These are phyloP conservation scores for Octonoba sinensis DNA, from an alignment of 2,888 invertebrate genomes.

Conservation along the genomic window DNA sequence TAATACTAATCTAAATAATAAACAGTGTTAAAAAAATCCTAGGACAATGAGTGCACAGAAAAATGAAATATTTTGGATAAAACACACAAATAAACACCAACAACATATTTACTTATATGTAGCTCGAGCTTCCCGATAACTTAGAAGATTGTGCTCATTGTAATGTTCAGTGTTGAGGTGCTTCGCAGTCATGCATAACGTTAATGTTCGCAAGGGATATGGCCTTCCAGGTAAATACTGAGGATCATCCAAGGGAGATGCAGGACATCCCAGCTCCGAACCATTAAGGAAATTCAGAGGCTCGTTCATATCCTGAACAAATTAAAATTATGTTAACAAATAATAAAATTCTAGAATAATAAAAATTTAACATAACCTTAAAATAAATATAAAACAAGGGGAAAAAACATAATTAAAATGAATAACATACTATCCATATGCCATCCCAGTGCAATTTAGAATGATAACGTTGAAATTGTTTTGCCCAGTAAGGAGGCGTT, in stretches of 20 bases:
- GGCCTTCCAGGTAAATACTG: conserved; percentile 79
- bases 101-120: conserved; percentile 77
- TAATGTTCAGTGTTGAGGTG: conserved; percentile 81
- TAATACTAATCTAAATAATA: too few species aligned
- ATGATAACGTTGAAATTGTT: conserved; percentile 79
- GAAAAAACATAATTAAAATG: neutral
- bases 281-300: conserved; percentile 80
- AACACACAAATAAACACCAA: neutral
- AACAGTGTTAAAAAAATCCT: neutral
- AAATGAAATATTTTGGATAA: neutral
- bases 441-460: conserved; percentile 68
- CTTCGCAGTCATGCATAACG: conserved; percentile 84
- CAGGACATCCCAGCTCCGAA: conserved; percentile 73
- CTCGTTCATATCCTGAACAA: conserved; percentile 85
- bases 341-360: neutral
- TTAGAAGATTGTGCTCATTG: conserved; percentile 84
- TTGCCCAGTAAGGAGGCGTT: conserved; percentile 79
- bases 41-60: neutral
- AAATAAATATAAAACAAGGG: too few species aligned
- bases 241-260: conserved; percentile 76
- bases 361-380: neutral
- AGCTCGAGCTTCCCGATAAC: conserved; percentile 80
- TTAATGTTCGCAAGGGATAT: conserved; percentile 76
- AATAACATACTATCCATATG: conserved; percentile 56
- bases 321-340: neutral